Evolutionary conservation across 2,113 vertebrate species (phyloP), one percentile per base, ranked within the genome.

Genomic region (Ahaetulla prasina): DNA sequence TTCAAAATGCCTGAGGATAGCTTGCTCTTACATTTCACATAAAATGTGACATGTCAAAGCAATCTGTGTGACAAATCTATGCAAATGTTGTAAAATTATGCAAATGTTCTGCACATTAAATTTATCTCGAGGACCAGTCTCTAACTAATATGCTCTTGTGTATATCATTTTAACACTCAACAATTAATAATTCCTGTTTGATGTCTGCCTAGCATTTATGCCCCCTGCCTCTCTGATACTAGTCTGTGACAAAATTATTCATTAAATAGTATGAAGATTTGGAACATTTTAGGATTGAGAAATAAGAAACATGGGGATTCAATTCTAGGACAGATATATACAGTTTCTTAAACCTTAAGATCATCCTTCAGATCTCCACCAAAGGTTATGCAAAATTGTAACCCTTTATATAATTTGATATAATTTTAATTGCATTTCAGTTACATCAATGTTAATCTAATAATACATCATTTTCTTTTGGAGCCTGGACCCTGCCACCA

Each of bases 1-100:
- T 94, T 18, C 3, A 53, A 95, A 96, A 96, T 94, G 94, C 95
- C 94, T 90, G 16, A 8, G 80, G 12, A 96, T 95, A 85, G 90
- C 8, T 63, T 45, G 92, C 8, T 91, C 96, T 94, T 94, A 68
- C 92, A 39, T 95, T 94, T 92, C 93, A 93, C 43, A 84, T 16
- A 1, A 89, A 95, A 91, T 85, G 94, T 92, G 94, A 94, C 87
- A 88, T 2, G 47, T 14, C 94, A 94, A 94, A 94, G 90, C 89
- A 91, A 93, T 35, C 94, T 92, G 12, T 60, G 95, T 94, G 93
- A 92, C 91, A 90, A 95, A 80, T 80, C 18, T 80, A 80, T 39
- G 74, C 74, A 80, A 80, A 80, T 80, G 74, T 80, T 80, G 87
- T 9, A 88, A 88, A 96, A 49, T 4, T 91, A 93, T n/a, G 92